Evolutionary conservation across 2,888 invertebrate genomes (phyloP), one percentile per base, ranked within the genome.

Genomic region (Archaeoteleia sp.): DNA sequence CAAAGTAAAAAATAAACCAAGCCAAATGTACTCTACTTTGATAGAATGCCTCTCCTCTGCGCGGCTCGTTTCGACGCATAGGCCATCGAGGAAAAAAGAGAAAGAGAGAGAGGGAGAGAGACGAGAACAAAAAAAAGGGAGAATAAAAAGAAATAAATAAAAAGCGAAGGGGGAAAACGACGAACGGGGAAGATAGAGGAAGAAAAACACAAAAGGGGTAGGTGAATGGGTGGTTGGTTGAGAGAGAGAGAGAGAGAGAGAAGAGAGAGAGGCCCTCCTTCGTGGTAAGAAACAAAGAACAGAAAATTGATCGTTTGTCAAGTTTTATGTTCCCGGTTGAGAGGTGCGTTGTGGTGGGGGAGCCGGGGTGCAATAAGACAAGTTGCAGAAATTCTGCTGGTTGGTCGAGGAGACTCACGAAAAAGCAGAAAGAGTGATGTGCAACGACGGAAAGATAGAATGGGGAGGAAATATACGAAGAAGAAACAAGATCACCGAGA

Each of bases 21-120:
- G 83, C 82, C 83, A 82, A 84, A 84, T 81, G 82, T 83, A 83
- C 82, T 82, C 82, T 79, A 82, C 82, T 82, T 83, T 83, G 83
- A 84, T 84, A 82, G 82, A 84, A 82, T 82, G 80, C 80, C 81
- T 78, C 79, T 79, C 77, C 78, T 79, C 76, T 77, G 75, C 76
- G 77, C 77, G 78, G 76, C 77, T 79, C 77, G 78, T 80, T 80
- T 79, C 78, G 74, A 80, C 79, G 80, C 80, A 76, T 74, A 72
- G 71, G 72, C 74, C 63, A 61, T 45, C 37, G 45, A 37, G 61
- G 48, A 48, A 63, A 39, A 63, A 61, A 51, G 51, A 32, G 63
- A 49, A 35, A 17, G 49, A 58, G 53, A 42, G 67, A 45, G 57
- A 37, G 53, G 35, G 29, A 54, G 32, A 53, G 62, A 32, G 39